Conservation (phyloP, 1,140 invertebrate genomes). For the Rhyacophila brunnea region DNA sequence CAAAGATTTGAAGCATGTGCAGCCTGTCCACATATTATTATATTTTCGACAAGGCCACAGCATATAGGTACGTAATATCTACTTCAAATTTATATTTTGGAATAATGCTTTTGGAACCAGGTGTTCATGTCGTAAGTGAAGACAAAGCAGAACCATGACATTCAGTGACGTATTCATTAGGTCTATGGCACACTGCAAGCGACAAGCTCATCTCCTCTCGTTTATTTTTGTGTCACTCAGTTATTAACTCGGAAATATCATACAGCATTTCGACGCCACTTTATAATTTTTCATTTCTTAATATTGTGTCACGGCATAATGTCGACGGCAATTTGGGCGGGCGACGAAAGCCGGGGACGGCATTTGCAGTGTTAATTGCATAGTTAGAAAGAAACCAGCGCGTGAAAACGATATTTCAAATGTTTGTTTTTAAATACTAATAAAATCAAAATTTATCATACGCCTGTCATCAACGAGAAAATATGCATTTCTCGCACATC, state of each 20-base stretch:
- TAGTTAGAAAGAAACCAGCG: background rate
- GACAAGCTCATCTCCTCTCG: constrained; percentile 6
- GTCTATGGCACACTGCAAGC: background rate
- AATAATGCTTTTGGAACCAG: no score
- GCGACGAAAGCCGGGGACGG: constrained; percentile 9
- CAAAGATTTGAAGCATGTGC: no score
- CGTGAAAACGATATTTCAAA: constrained; percentile 6
- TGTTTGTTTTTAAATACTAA: constrained; percentile 5
- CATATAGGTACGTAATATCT: no score
- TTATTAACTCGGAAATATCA: constrained; percentile 29
- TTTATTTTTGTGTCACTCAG: constrained; percentile 28
- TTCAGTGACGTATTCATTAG: no score
- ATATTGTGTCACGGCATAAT: constrained; percentile 14
- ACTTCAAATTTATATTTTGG: no score
- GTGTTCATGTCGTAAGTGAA: no score
- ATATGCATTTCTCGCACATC: constrained; percentile 4
- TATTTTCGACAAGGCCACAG: no score
- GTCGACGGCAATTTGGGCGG: constrained; percentile 1
- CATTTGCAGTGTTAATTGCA: constrained; percentile 8
- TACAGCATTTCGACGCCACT: constrained; percentile 2
- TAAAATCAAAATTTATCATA: constrained; percentile 11
- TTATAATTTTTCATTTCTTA: background rate
- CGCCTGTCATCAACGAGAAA: constrained; percentile 9
- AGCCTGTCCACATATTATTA: no score
- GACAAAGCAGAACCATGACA: no score